Conservation (phyloP, 2,888 invertebrate genomes). For the Xestia xanthographa region DNA sequence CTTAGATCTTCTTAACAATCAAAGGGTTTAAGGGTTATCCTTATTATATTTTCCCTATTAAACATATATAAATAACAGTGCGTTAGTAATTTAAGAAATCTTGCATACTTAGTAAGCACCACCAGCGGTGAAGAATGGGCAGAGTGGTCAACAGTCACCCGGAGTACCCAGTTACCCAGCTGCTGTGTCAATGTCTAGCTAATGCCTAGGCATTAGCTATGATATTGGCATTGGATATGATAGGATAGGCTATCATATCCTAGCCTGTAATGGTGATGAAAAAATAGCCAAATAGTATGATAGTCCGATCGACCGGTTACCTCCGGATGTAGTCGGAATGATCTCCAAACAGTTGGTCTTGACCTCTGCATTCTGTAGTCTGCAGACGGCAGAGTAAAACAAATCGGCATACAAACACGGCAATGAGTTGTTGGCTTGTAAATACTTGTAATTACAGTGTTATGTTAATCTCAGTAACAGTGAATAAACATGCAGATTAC, state of each 20-base stretch:
- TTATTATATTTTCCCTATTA: too few species aligned
- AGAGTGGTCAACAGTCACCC: too few species aligned
- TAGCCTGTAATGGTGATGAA: not conserved
- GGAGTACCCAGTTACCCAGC: not conserved
- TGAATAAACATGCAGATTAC: constrained; percentile 14
- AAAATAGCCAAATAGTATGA: not conserved
- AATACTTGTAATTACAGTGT: constrained; percentile 31
- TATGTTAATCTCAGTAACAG: constrained; percentile 18
- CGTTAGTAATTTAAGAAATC: not conserved
- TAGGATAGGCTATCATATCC: not conserved
- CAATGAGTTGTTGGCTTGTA: not conserved
- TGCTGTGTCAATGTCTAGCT: not conserved
- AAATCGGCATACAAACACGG: not conserved
- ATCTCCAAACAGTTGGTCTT: constrained; percentile 9
- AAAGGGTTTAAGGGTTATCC: not conserved
- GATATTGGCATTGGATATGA: too few species aligned
- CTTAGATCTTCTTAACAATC: not conserved
- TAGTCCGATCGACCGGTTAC: not conserved
- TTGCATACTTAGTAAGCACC: not conserved
- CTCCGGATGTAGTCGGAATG: not conserved
- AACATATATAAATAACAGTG: not conserved
- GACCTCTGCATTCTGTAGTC: not conserved
- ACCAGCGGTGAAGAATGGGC: not conserved
- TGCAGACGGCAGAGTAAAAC: not conserved
- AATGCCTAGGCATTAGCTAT: too few species aligned